These are phyloP conservation scores for Esox lucius DNA, from an alignment of 2,797 vertebrate genomes.

Conservation along the genomic window DNA sequence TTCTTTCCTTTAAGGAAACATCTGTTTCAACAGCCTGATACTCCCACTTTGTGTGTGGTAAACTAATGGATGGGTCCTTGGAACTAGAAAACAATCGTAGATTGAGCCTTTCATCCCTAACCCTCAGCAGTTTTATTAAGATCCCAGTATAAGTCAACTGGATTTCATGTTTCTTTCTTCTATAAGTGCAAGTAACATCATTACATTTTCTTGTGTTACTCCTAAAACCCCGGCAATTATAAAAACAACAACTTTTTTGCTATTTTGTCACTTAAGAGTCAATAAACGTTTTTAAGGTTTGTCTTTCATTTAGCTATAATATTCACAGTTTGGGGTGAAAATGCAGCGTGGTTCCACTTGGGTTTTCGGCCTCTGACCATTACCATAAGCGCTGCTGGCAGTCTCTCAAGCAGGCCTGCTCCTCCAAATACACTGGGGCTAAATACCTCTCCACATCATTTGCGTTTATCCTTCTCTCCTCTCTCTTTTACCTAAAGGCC, in stretches of 20 bases:
- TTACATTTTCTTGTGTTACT: neutral
- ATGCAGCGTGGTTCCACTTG: slow-evolving; percentile 56
- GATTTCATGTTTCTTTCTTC: neutral
- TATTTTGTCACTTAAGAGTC: slow-evolving; percentile 54
- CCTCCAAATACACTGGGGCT: slow-evolving; percentile 77
- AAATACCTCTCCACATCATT: slow-evolving; percentile 81
- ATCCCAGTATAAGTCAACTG: neutral
- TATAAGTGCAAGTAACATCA: neutral
- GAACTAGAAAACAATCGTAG: neutral
- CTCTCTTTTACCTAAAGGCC: slow-evolving; percentile 55
- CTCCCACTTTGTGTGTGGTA: neutral
- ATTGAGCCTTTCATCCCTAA: neutral
- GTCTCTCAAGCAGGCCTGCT: slow-evolving; percentile 61
- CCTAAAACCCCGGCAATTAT: neutral
- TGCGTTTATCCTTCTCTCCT: slow-evolving; percentile 42
- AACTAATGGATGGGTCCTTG: neutral
- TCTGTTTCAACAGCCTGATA: neutral
- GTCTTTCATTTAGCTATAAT: slow-evolving; percentile 48
- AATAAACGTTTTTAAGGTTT: slow-evolving; percentile 26
- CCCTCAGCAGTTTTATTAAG: neutral
- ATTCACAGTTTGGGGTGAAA: slow-evolving; percentile 61
- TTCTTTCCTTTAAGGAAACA: neutral
- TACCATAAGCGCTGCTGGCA: slow-evolving; percentile 85
- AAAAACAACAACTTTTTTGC: neutral
- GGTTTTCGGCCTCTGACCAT: slow-evolving; percentile 77